These are phyloP conservation scores for Hecatera dysodea DNA, from an alignment of 2,888 invertebrate species.

Conservation along the genomic window DNA sequence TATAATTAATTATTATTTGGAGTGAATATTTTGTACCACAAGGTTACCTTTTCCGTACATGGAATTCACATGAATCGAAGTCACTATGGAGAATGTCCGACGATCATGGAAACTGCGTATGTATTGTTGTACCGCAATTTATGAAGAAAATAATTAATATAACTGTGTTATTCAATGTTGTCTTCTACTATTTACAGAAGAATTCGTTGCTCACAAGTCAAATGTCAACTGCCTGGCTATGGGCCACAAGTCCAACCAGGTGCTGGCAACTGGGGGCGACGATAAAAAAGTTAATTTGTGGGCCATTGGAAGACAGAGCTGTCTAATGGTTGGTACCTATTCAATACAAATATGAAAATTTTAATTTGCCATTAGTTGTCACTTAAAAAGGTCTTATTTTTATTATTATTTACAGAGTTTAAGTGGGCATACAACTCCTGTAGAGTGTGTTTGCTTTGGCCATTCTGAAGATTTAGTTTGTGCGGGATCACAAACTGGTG, in stretches of 20 bases:
- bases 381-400: background rate
- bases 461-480: conserved; percentile 98
- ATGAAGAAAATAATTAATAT: background rate
- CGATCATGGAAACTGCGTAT: conserved; percentile 96
- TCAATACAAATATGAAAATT: background rate
- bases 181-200: conserved; percentile 91
- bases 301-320: conserved; percentile 98
- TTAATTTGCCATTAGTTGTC: background rate
- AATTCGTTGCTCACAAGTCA: conserved; percentile 96
- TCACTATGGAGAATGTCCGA: conserved; percentile 90
- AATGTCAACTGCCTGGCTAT: conserved; percentile 97
- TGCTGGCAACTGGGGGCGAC: conserved; percentile 98
- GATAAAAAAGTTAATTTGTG: conserved; percentile 99
- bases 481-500: conserved; percentile 98
- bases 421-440: conserved; percentile 97
- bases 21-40: conserved; percentile 54
- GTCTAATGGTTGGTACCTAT: conserved; percentile 95
- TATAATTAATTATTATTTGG: conserved; percentile 23
- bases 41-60: conserved; percentile 72
- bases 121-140: conserved; percentile 77
- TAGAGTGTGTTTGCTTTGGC: conserved; percentile 98
- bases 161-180: background rate
- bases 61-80: conserved; percentile 69
- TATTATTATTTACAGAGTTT: conserved; percentile 92
- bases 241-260: conserved; percentile 97